phyloP scores from a whole-genome alignment of 2,797 vertebrate genomes.

The Pipistrellus kuhlii region DNA sequence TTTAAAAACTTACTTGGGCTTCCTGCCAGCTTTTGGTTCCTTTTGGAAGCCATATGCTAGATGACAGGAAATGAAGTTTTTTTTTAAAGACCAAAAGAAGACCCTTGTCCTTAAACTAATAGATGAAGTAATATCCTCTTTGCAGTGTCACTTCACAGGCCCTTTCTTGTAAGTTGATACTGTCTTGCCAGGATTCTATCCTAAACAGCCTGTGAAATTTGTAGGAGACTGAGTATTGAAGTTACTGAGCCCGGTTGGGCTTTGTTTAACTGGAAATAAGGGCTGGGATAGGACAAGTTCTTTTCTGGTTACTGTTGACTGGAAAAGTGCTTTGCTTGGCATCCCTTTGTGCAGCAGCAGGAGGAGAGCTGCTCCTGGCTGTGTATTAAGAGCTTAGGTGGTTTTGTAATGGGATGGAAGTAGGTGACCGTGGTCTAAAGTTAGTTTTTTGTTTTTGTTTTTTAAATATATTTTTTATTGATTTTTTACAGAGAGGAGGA shows the following conservation, averaged over 20 bases:
- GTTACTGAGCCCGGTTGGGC: slow-evolving; percentile 28
- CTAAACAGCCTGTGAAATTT: slow-evolving; percentile 75
- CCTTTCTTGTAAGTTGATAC: slow-evolving; percentile 48
- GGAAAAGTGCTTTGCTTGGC: not conserved
- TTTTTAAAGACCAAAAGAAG: slow-evolving; percentile 65
- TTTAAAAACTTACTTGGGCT: slow-evolving; percentile 71
- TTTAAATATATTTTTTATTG: no score
- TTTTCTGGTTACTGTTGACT: not conserved
- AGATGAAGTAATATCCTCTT: slow-evolving; percentile 73
- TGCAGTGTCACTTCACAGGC: slow-evolving; percentile 66
- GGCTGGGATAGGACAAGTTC: slow-evolving; percentile 45
- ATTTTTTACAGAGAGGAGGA: no score
- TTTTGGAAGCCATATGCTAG: slow-evolving; percentile 74
- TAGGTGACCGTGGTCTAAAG: not conserved
- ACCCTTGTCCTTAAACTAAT: slow-evolving; percentile 63
- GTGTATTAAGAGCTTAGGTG: not conserved
- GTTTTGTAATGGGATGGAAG: not conserved
- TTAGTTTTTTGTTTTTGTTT: no score
- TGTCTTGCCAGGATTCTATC: slow-evolving; percentile 67
- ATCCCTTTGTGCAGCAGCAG: not conserved
- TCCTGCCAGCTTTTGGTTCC: slow-evolving; percentile 70
- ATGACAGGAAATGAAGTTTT: slow-evolving; percentile 68
- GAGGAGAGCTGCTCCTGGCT: not conserved
- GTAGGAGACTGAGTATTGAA: slow-evolving; percentile 52
- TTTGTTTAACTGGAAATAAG: slow-evolving; percentile 62